A percentile compares a stretch with the other conserved stretches of the same genome.
phyloP scores from a whole-genome alignment of 2,888 invertebrate species.

The Cremastobaeus sp. region DNA sequence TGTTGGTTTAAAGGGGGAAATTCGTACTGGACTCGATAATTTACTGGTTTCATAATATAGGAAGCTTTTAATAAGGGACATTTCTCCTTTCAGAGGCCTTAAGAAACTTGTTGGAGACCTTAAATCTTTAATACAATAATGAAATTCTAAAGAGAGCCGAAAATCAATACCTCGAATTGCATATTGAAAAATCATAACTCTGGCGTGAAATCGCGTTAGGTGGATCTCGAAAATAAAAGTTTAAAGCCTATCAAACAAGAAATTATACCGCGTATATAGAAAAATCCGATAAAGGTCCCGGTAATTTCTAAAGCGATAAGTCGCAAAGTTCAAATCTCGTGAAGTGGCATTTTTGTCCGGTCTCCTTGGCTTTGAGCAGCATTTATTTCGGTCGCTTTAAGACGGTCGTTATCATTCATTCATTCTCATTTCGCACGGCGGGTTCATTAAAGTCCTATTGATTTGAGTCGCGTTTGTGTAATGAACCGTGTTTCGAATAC shows the following conservation, averaged over 20 bases:
- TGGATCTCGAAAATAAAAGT: constrained; percentile 1
- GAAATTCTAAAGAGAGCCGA: too few relatives aligned
- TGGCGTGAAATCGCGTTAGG: background rate
- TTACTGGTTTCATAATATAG: too few relatives aligned
- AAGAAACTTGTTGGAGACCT: too few relatives aligned
- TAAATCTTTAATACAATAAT: too few relatives aligned
- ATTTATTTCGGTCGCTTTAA: constrained; percentile 19
- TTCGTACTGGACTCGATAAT: too few relatives aligned
- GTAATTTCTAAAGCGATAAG: background rate
- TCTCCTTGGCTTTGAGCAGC: constrained; percentile 8
- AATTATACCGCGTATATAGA: constrained; percentile 4
- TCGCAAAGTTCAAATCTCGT: constrained; percentile 11
- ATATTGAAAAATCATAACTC: constrained; percentile 12
- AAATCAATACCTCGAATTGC: constrained; percentile 3
- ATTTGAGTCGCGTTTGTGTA: constrained; percentile 37
- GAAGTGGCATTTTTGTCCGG: background rate
- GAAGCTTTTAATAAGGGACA: background rate
- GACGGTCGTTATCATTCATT: constrained; percentile 44
- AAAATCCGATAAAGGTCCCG: background rate
- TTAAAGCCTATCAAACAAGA: constrained; percentile 8
- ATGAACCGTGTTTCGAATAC: constrained; percentile 47
- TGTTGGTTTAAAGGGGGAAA: too few relatives aligned
- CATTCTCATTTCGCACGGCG: constrained; percentile 24
- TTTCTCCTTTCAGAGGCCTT: too few relatives aligned
- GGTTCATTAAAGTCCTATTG: constrained; percentile 43